A percentile compares a stretch with the other conserved stretches of the same genome.
Evolutionary conservation across 2,797 vertebrate genomes (phyloP).

Genomic region (Furcifer pardalis): DNA sequence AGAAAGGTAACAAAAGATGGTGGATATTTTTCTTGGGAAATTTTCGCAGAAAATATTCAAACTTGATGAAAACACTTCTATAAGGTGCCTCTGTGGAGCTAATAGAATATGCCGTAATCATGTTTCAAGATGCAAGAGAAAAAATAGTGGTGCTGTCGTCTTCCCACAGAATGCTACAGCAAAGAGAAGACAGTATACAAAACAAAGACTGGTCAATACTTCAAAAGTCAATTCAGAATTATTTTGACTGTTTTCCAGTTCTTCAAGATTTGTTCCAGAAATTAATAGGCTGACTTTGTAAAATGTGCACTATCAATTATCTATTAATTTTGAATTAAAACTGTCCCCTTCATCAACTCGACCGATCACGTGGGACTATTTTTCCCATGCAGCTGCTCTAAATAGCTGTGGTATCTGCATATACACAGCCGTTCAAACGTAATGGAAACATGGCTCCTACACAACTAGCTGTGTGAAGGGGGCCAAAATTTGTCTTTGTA

Average conservation of each 20-base stretch:
- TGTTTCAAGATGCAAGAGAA: slow-evolving; percentile 53
- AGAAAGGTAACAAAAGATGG: not conserved
- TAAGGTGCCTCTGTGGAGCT: slow-evolving; percentile 10
- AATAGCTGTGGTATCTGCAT: not conserved
- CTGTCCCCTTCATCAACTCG: slow-evolving; percentile 12
- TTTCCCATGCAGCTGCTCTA: not conserved
- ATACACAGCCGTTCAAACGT: not conserved
- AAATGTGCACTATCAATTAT: slow-evolving; percentile 37
- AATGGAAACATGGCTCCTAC: not conserved
- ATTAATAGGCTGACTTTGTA: slow-evolving; percentile 46
- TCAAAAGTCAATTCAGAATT: slow-evolving; percentile 60
- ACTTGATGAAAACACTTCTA: slow-evolving; percentile 18
- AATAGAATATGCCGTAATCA: slow-evolving; percentile 34
- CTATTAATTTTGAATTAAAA: slow-evolving; percentile 48
- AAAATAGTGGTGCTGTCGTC: slow-evolving; percentile 58
- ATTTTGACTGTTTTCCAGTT: slow-evolving; percentile 53
- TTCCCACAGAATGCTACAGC: slow-evolving; percentile 63
- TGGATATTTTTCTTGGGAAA: slow-evolving; percentile 28
- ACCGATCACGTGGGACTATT: not conserved
- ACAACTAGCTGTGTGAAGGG: not conserved
- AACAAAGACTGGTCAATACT: slow-evolving; percentile 61
- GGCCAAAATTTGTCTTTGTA: slow-evolving; percentile 22
- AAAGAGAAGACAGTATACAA: slow-evolving; percentile 65
- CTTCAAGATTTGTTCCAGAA: slow-evolving; percentile 52
- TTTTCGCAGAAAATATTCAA: slow-evolving; percentile 17